These are phyloP conservation scores for Corynorhinus townsendii DNA, from an alignment of 2,113 vertebrate species.

Conservation along the genomic window DNA sequence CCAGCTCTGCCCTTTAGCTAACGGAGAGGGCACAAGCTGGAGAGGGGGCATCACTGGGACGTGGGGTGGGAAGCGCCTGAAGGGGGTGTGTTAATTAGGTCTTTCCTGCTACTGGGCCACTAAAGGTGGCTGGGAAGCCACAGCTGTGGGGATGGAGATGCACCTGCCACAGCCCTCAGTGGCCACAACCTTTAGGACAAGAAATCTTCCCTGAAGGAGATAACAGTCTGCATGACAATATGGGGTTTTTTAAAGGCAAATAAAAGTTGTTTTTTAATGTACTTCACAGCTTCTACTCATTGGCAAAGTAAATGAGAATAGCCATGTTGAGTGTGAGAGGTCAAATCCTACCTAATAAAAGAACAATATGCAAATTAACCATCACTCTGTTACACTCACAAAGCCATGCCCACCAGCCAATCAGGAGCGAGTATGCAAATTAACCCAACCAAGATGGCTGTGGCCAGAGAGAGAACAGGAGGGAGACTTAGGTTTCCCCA, in stretches of 20 bases:
- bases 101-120: not conserved
- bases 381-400: no score
- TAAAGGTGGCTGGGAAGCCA: not conserved
- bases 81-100: not conserved
- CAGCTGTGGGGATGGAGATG: no score
- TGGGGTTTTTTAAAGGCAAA: not conserved
- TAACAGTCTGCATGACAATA: not conserved
- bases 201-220: not conserved
- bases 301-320: not conserved
- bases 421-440: no score
- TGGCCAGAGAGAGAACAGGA: no score
- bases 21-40: not conserved
- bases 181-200: not conserved
- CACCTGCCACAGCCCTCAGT: fast-evolving
- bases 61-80: fast-evolving
- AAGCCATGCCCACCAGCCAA: no score
- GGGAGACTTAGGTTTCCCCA: no score
- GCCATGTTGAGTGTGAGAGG: not conserved
- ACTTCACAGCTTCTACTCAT: not conserved
- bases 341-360: not conserved
- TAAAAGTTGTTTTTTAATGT: not conserved
- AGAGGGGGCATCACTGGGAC: not conserved
- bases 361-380: no score
- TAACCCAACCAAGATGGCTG: no score
- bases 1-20: not conserved